Conservation (phyloP, 2,888 invertebrate species). For the Cantharis rufa region DNA sequence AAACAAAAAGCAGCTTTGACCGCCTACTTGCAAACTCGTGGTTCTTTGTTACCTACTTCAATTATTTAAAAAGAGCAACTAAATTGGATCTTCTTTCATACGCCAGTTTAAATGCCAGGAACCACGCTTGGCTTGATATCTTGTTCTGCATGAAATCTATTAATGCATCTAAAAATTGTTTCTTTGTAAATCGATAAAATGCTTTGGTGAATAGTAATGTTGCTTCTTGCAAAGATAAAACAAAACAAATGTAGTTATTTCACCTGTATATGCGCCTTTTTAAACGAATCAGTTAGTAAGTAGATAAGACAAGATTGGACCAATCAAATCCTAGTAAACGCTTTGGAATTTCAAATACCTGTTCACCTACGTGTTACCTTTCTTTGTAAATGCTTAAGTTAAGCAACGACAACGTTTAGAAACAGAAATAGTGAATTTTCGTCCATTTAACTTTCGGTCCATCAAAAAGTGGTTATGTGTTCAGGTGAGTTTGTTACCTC, state of each 20-base stretch:
- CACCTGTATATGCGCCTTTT: background rate
- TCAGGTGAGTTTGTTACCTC: background rate
- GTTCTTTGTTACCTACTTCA: background rate
- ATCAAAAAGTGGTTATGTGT: background rate
- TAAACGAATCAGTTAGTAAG: conserved; percentile 1
- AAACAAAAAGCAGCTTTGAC: background rate
- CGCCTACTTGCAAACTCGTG: background rate
- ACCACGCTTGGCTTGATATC: background rate
- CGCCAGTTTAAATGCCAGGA: background rate
- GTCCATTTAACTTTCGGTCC: background rate
- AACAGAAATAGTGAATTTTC: background rate
- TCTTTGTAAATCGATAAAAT: background rate
- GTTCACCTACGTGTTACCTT: conserved; percentile 39
- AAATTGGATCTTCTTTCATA: background rate
- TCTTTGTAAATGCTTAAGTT: conserved; percentile 17
- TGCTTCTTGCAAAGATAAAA: background rate
- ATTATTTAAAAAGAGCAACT: background rate
- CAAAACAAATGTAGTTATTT: background rate
- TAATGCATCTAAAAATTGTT: background rate
- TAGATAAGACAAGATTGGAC: conserved; percentile 11
- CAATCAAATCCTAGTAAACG: conserved; percentile 27
- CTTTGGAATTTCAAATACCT: conserved; percentile 37
- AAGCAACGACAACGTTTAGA: conserved; percentile 23
- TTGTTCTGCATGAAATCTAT: background rate
- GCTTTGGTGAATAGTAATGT: background rate